phyloP scores from a whole-genome alignment of 1,140 invertebrate species.

The Carposina sasakii region DNA sequence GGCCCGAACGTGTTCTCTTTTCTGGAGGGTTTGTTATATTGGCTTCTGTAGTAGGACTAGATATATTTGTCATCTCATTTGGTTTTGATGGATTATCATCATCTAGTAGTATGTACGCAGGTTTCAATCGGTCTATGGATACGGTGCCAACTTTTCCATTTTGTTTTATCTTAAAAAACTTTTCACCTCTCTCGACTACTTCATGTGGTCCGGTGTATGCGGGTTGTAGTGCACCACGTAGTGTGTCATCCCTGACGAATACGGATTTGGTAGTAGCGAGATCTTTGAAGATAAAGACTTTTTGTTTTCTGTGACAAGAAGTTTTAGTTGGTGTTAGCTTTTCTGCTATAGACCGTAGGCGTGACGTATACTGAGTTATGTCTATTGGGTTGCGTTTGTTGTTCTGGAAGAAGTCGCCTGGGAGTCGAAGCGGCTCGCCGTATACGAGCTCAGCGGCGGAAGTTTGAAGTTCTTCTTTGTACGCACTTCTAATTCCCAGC shows the following conservation, averaged over 20 bases:
- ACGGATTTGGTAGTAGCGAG: slow-evolving; percentile 27
- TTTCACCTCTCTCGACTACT: too few species aligned
- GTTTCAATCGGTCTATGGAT: too few species aligned
- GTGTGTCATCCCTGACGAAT: slow-evolving; percentile 29
- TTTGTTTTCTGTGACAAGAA: not conserved
- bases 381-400: not conserved
- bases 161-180: too few species aligned
- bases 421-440: slow-evolving; percentile 39
- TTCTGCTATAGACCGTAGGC: not conserved
- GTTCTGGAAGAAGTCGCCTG: slow-evolving; percentile 40
- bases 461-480: slow-evolving; percentile 30
- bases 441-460: slow-evolving; percentile 40
- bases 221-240: slow-evolving; percentile 20
- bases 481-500: slow-evolving; percentile 31
- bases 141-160: too few species aligned
- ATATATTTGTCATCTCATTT: too few species aligned
- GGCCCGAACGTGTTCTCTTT: too few species aligned
- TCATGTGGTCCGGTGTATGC: slow-evolving; percentile 38
- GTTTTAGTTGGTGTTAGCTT: not conserved
- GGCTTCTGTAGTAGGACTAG: too few species aligned
- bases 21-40: too few species aligned
- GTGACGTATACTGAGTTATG: not conserved
- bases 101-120: too few species aligned
- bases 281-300: slow-evolving; percentile 17
- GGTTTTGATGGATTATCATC: too few species aligned